phyloP scores from a whole-genome alignment of 1,140 invertebrate genomes.

The Euschistus heros region DNA sequence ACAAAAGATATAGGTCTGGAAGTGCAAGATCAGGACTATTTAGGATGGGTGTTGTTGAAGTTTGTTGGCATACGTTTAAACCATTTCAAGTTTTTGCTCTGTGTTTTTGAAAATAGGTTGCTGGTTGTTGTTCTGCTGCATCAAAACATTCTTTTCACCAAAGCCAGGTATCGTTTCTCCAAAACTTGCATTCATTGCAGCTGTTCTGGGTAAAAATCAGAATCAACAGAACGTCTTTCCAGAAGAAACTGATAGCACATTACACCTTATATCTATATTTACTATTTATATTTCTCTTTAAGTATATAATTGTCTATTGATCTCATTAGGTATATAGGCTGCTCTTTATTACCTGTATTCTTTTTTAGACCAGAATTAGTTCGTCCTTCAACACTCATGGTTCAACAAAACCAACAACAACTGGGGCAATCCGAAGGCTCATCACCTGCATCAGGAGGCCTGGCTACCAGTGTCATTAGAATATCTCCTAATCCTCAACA shows the following conservation, averaged over 20 bases:
- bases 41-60: too few species aligned
- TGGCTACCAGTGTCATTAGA: slow-evolving; percentile 62
- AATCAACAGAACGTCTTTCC: not conserved
- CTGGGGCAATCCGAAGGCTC: not conserved
- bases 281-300: slow-evolving; percentile 3
- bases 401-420: not conserved
- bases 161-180: too few species aligned
- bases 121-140: too few species aligned
- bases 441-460: slow-evolving; percentile 27
- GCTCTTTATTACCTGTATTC: too few species aligned
- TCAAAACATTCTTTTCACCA: too few species aligned
- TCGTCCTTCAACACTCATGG: slow-evolving; percentile 36
- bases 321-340: too few species aligned
- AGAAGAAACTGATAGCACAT: not conserved
- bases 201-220: not conserved
- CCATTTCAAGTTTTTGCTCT: not conserved
- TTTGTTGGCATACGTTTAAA: not conserved
- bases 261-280: not conserved
- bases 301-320: not conserved
- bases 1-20: too few species aligned
- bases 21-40: too few species aligned
- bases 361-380: slow-evolving; percentile 42
- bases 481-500: slow-evolving; percentile 52
- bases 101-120: not conserved
- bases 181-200: not conserved